Base-by-base conservation (phyloP, 2,113 vertebrate genomes). In the Alaudala cheleensis region DNA sequence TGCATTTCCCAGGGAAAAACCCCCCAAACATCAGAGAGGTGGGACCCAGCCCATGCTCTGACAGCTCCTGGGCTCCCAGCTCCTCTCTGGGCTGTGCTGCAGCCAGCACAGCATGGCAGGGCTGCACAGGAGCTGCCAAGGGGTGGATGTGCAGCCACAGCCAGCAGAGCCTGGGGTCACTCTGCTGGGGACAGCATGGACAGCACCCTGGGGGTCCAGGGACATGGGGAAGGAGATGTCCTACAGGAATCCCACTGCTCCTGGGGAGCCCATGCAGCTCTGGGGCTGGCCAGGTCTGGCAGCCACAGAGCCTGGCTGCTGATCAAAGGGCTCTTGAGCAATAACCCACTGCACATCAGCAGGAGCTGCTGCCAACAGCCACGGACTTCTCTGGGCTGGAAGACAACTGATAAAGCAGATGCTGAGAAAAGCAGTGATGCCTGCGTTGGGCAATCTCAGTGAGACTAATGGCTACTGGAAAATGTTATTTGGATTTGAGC, bases 261-360 rank as follows among this genome's bases (percentile, higher is more conserved):
- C 14, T 1, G 1, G 66, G 81, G 77, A 92, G 76, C 80, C 65
- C 91, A 25, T 79, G 14, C 77, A 70, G 84, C 54, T 5, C 20
- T 6, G 5, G 28, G 6, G 73, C 53, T 91, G 85, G 90, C 78
- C 79, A 61, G 86, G n/a, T 4, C 86, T 73, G 85, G 92, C 86
- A 88, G 92, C 61, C 73, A 20, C 53, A 65, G 81, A 7, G 94
- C 61, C 92, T 97, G 97, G 96, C 95, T 81, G 65, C 86, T 12
- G 82, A 97, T 97, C 92, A 97, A 96, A 97, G 91, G 82, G n/a
- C 65, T 96, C 90, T 97, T 96, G 69, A 81, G 95, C 96, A 97
- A 96, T 4, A 65, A 37, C 45, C 67, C 50, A 40, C 79, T 90
- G 70, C 93, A 78, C 95, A 96, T 93, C 94, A 96, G 95, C 91